Evolutionary conservation across 2,888 invertebrate species (phyloP), one percentile per base, ranked within the genome.

Genomic region (Oxytorus armatus): DNA sequence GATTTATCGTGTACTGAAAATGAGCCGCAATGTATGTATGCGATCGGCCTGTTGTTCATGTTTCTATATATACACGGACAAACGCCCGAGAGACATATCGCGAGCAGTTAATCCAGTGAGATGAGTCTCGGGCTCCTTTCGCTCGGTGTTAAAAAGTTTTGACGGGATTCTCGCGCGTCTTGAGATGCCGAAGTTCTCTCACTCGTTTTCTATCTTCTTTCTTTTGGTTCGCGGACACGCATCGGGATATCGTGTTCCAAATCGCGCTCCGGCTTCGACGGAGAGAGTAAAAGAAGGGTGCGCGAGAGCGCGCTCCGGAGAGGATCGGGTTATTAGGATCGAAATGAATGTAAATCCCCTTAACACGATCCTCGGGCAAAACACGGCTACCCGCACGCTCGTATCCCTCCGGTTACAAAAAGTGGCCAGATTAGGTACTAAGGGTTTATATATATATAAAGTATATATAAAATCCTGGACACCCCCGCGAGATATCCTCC

Each of bases 301-400:
- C 25, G 77, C 44, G 44, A 47, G 7, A 29, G 29, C 3, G 29
- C 29, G 3, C 29, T 29, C 61, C 55, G 86, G 87, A 88, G 87
- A 89, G 90, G 89, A 89, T 90, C 91, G 89, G 90, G 91, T 91
- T 92, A 92, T 91, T 91, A 91, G 90, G 91, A 91, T 92, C 90
- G 89, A 91, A 91, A 91, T 91, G 90, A 91, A 92, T 92, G 91
- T 92, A 91, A 91, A 92, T 92, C 91, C 91, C 90, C 90, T 91
- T 92, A 92, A 91, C 91, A 91, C 90, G 91, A 92, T 91, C 91
- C 91, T 88, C 86, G 85, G 88, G 87, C 90, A 91, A 91, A 92
- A 92, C 91, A 91, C 90, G 90, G 91, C 92, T 91, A 91, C 91
- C 89, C 91, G 89, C 89, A 86, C 73, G 78, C 81, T 78, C 73